These are phyloP conservation scores for Arvicanthis niloticus DNA, from an alignment of 2,113 vertebrate species.

Conservation along the genomic window DNA sequence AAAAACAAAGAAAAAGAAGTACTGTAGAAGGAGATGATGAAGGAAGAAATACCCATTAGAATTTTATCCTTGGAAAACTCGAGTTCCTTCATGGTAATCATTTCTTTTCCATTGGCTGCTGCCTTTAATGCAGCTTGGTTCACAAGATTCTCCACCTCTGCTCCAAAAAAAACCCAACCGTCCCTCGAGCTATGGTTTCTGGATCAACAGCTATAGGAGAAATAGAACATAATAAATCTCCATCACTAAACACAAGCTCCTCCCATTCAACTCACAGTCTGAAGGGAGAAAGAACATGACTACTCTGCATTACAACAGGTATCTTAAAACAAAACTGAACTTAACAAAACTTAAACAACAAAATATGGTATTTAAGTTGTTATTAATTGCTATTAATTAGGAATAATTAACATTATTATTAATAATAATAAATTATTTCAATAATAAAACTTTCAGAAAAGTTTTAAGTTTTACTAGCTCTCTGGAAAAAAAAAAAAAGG, in stretches of 20 bases:
- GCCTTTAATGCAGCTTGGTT: slow-evolving; percentile 99
- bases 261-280: background rate
- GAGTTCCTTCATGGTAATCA: slow-evolving; percentile 97
- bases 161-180: slow-evolving; percentile 98
- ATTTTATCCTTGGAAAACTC: slow-evolving; percentile 99
- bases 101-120: slow-evolving; percentile 96
- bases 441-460: background rate
- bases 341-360: background rate
- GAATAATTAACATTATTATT: background rate
- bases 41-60: slow-evolving; percentile 93
- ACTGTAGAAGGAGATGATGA: background rate
- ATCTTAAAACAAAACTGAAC: slow-evolving; percentile 11
- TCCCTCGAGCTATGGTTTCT: slow-evolving; percentile 96
- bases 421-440: background rate
- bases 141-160: slow-evolving; percentile 98
- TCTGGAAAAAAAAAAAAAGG: slow-evolving; percentile 39
- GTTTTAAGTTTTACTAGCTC: slow-evolving; percentile 37
- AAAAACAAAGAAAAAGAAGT: background rate
- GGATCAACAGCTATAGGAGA: slow-evolving; percentile 90
- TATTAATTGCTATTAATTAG: background rate
- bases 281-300: background rate
- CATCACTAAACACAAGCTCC: background rate
- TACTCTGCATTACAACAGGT: slow-evolving; percentile 3
- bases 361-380: background rate
- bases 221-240: slow-evolving; percentile 34